Conservation (phyloP, 2,888 invertebrate species). For the Hypomecis punctinalis region DNA sequence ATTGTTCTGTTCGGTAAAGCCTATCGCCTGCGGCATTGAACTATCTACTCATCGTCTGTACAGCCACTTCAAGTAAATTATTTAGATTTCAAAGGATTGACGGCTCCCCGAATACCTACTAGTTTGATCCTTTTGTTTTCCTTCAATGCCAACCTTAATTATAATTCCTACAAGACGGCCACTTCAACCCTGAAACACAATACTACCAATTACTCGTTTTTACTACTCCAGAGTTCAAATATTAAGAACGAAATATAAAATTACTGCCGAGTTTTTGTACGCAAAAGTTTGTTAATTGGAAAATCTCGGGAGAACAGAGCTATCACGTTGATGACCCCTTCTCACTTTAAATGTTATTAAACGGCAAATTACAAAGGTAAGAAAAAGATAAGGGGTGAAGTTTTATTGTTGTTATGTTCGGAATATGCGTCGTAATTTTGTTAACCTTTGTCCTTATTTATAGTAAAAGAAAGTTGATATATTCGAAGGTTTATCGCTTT, state of each 20-base stretch:
- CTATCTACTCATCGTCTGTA: constrained; percentile 7
- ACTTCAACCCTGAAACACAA: constrained; percentile 29
- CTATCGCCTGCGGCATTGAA: not conserved
- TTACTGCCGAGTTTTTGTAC: constrained; percentile 17
- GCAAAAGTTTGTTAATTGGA: constrained; percentile 25
- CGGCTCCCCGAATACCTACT: constrained; percentile 13
- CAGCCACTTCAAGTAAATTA: constrained; percentile 21
- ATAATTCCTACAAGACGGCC: constrained; percentile 21
- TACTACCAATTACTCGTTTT: constrained; percentile 27
- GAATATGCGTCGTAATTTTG: constrained; percentile 11
- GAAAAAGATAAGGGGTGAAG: constrained; percentile 5
- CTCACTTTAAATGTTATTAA: constrained; percentile 11
- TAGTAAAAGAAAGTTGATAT: too few species aligned
- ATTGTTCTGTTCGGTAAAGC: not conserved
- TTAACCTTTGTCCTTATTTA: not conserved
- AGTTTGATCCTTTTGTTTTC: constrained; percentile 33
- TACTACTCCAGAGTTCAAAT: not conserved
- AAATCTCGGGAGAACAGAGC: constrained; percentile 11
- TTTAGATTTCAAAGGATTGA: constrained; percentile 17
- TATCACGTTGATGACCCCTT: constrained; percentile 17
- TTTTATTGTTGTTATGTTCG: constrained; percentile 1
- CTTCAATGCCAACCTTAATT: constrained; percentile 29
- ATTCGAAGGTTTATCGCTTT: too few species aligned
- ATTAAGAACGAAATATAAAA: constrained; percentile 19
- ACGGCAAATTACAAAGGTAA: constrained; percentile 20